Evolutionary conservation across 2,797 vertebrate genomes (phyloP).

Genomic region (Hippoglossus hippoglossus): DNA sequence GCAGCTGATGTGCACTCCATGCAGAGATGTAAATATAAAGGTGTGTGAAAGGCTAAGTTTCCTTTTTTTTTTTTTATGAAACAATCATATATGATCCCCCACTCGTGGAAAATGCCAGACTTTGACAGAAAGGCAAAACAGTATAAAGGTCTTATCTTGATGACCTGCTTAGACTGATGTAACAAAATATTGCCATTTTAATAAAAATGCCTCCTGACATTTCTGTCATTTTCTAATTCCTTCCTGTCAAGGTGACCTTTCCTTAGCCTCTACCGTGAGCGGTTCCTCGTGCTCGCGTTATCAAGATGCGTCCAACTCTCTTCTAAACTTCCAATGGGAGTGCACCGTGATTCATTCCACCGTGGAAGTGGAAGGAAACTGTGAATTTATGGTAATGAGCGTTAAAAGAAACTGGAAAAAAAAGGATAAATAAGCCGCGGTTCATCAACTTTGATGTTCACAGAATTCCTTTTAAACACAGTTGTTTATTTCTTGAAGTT

Average conservation of each 20-base stretch:
- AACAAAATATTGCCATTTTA: constrained; percentile 85
- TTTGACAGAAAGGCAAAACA: constrained; percentile 76
- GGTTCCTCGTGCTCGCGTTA: constrained; percentile 65
- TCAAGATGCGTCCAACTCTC: constrained; percentile 63
- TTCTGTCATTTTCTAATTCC: constrained; percentile 81
- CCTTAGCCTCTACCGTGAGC: constrained; percentile 66
- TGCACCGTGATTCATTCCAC: constrained; percentile 15
- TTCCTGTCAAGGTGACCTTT: constrained; percentile 82
- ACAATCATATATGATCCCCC: constrained; percentile 27
- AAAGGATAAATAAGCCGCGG: constrained; percentile 10
- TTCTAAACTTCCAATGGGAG: constrained; percentile 43
- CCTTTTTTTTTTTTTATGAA: constrained; percentile 30
- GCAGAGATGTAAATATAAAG: constrained; percentile 15
- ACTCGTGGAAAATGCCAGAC: constrained; percentile 74
- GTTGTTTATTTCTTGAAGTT: constrained; percentile 16
- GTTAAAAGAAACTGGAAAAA: too few species aligned
- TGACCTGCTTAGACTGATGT: constrained; percentile 80
- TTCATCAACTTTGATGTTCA: constrained; percentile 1
- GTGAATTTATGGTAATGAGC: too few species aligned
- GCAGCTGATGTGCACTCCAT: constrained; percentile 4
- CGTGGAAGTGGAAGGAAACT: constrained; percentile 10
- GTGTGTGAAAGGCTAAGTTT: constrained; percentile 5
- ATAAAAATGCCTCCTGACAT: constrained; percentile 83
- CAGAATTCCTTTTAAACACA: not conserved
- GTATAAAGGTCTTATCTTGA: constrained; percentile 80